Conservation (phyloP, 2,797 vertebrate species). For the Dromococcyx pavoninus region DNA sequence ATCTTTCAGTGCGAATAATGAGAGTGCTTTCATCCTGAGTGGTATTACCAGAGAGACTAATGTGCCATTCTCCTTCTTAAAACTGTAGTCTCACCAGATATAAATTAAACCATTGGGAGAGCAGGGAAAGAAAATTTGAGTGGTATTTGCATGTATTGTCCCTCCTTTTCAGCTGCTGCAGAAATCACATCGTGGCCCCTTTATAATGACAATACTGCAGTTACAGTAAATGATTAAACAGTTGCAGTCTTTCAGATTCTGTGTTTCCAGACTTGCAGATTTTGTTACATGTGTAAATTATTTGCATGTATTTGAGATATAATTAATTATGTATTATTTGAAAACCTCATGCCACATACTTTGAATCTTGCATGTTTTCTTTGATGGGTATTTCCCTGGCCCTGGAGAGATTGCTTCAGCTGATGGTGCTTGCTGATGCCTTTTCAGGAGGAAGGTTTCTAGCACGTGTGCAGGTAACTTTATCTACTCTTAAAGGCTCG, state of each 20-base stretch:
- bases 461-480: rapidly evolving
- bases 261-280: background rate
- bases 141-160: background rate
- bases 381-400: rapidly evolving
- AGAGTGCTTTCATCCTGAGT: background rate
- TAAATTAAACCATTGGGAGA: background rate
- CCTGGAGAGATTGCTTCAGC: background rate
- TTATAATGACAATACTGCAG: background rate
- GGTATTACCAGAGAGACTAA: background rate
- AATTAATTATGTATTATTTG: background rate
- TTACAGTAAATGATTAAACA: background rate
- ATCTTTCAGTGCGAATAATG: background rate
- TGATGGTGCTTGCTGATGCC: background rate
- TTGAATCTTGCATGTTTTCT: background rate
- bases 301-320: background rate
- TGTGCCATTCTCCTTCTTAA: background rate
- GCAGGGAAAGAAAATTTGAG: background rate
- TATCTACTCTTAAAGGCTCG: rapidly evolving
- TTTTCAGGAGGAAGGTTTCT: background rate
- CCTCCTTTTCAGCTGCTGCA: background rate
- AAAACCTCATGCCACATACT: background rate
- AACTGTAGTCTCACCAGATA: background rate
- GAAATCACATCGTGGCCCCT: rapidly evolving
- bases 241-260: background rate
- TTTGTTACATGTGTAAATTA: background rate